Evolutionary conservation across 2,888 invertebrate species (phyloP), one percentile per base, ranked within the genome.

Genomic region (Diadromus collaris): DNA sequence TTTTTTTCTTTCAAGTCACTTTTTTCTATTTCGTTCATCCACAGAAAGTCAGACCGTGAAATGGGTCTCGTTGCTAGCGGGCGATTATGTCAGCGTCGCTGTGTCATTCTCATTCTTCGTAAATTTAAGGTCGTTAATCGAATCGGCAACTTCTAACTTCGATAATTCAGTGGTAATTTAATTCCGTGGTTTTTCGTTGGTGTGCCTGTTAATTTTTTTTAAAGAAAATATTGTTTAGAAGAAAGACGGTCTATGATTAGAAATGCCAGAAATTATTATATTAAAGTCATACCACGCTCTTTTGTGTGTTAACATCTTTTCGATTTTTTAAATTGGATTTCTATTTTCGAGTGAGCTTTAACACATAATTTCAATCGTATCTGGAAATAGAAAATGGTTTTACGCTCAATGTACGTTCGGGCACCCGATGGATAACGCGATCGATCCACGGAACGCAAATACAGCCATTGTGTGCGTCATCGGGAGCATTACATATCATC

Each of bases 401-500:
- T 5, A 21, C 4, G 13, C 13, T 51, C 24, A 13, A 21, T 21
- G 51, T 24, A 21, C 21, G 24, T 51, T 51, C 10, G 13, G 10
- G 51, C 51, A 24, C 7, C 51, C 21, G 51, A 24, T 32, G 69
- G 19, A 51, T 24, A 44, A 58, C 58, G 58, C 44, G 58, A 58
- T 58, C 29, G 24, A 41, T 34, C 29, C 19, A n/a, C n/a, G 2
- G 16, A 69, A 32, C 29, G 69, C 44, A 58, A 58, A 69, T 58
- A 44, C 21, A 21, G n/a, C 44, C 32, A 69, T 69, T 69, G 44
- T 69, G 21, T 46, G 44, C 56, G 58, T 29, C 27, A 32, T 21
- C 58, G 46, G 29, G 27, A 58, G 69, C 44, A 21, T 13, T 27
- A 56, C 27, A 68, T 9, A 27, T 68, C 29, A 56, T 41, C 68